Evolutionary conservation across 2,797 vertebrate genomes (phyloP), one percentile per base, ranked within the genome.

Genomic region (Microctenopoma stevenorrisi): DNA sequence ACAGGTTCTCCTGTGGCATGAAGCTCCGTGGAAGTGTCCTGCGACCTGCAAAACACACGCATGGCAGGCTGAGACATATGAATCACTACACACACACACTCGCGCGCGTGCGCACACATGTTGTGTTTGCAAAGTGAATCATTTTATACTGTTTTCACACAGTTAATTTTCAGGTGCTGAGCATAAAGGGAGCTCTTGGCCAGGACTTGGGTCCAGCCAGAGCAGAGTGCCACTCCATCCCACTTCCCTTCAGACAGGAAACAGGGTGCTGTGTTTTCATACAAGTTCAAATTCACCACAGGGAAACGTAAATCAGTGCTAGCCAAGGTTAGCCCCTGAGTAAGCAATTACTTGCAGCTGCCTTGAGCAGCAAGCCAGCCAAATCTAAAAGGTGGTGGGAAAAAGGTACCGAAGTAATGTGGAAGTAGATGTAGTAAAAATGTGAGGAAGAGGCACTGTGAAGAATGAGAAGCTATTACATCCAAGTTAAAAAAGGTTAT

Each of bases 11-110:
- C 74, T 96, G 96, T 1, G 93, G 96, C 89, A 95, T 94, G 60
- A 96, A 98, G 86, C 96, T 97, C 75, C 96, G 94, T 1, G 96
- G 96, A 79, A 98, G 96, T 2, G 96, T 97, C 81, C 95, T 94
- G 11, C 96, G 91, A 72, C 96, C 96, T 97, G 78, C 33, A 56
- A 81, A 56, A 79, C 51, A 85, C 63, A 89, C 5, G 66, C 6
- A 62, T 22, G 38, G 6, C 35, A 28, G 15, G 46, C 6, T 44
- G 30, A 42, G 46, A 64, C 51, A 37, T 12, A 49, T 64, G 53
- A 64, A 54, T 55, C 51, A 28, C 59, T 72, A 50, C 0, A 38
- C 25, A 46, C 11, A 44, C 9, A 6, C 16, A 37, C 37, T 3
- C 37, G 12, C 0, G 35, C 16, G 42, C 10, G 37, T 9, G 9